These are phyloP conservation scores for Chrysoperla carnea DNA, from an alignment of 1,140 invertebrate genomes.

Conservation along the genomic window DNA sequence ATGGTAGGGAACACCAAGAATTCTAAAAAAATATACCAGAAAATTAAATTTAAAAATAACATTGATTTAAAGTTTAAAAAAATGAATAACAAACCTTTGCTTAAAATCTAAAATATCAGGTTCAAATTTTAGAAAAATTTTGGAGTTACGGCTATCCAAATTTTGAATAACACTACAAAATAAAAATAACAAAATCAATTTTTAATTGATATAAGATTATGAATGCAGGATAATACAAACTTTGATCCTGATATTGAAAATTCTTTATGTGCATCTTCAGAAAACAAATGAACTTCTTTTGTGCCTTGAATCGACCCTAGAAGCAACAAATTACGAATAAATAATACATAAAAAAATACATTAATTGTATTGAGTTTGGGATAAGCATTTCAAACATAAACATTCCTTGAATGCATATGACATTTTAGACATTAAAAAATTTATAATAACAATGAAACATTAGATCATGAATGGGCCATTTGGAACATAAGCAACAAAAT, in stretches of 20 bases:
- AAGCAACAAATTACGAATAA: slow-evolving; percentile 3
- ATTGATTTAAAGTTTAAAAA: slow-evolving; percentile 2
- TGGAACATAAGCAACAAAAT: neutral
- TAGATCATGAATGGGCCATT: neutral
- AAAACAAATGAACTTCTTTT: slow-evolving; percentile 16
- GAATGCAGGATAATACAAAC: neutral
- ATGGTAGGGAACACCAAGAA: slow-evolving; percentile 66
- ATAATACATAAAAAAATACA: neutral
- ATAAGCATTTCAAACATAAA: neutral
- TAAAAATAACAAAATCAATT: slow-evolving; percentile 4
- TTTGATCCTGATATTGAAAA: slow-evolving; percentile 2
- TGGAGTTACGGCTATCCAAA: slow-evolving; percentile 16
- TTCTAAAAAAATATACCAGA: slow-evolving; percentile 32
- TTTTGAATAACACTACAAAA: slow-evolving; percentile 18
- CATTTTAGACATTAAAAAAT: neutral
- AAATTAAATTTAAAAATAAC: slow-evolving; percentile 9
- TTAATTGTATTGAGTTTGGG: neutral
- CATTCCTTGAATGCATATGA: neutral
- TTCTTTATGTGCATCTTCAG: slow-evolving; percentile 21
- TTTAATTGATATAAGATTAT: neutral
- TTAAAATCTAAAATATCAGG: slow-evolving; percentile 48
- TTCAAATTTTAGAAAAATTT: slow-evolving; percentile 32
- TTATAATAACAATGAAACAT: neutral
- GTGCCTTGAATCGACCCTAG: slow-evolving; percentile 18
- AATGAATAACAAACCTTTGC: slow-evolving; percentile 33